These are phyloP conservation scores for Halocaridina rubra DNA, from an alignment of 2,888 invertebrate species.

Conservation along the genomic window DNA sequence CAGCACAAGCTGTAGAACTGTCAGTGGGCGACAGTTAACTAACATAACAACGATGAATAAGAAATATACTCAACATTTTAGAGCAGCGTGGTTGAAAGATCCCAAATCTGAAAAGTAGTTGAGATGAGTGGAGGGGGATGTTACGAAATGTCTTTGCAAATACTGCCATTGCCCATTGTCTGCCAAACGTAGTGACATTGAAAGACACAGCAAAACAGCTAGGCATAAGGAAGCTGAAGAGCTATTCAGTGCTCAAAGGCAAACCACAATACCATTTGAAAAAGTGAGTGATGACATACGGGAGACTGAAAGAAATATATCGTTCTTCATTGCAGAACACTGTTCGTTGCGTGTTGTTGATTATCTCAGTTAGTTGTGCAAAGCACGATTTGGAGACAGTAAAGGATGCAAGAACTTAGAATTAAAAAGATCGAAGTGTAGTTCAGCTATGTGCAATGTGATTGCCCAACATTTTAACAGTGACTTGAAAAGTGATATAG, in stretches of 20 bases:
- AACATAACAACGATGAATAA: no score
- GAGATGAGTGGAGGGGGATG: neutral
- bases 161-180: neutral
- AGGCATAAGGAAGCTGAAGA: no score
- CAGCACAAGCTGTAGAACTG: no score
- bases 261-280: no score
- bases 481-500: conserved; percentile 20
- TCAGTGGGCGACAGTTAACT: no score
- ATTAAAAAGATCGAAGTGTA: conserved; percentile 17
- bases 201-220: neutral
- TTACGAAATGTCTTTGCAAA: neutral
- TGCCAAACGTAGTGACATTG: neutral
- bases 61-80: no score
- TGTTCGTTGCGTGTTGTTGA: neutral
- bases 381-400: conserved; percentile 11
- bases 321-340: no score
- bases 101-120: neutral
- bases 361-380: conserved; percentile 3
- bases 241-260: no score
- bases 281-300: no score
- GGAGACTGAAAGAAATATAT: no score
- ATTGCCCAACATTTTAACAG: neutral
- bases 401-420: conserved; percentile 8
- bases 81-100: no score
- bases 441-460: conserved; percentile 3